Base-by-base conservation (phyloP, 2,888 invertebrate species). In the Notodonta dromedarius region DNA sequence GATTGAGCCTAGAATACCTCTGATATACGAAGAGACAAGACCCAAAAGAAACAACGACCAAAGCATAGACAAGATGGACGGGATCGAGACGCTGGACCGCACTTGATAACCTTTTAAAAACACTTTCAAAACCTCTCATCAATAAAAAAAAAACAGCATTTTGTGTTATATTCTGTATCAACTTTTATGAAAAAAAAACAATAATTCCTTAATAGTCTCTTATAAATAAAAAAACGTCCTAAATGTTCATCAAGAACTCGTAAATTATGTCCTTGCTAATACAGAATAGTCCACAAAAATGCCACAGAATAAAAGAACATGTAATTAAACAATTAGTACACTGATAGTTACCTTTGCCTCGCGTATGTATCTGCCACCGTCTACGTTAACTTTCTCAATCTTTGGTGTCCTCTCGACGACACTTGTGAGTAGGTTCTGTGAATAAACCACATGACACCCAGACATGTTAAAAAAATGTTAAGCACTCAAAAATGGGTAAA, bases 381-480 rank as follows among this genome's bases (percentile, higher is more conserved):
- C 97, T 78, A 97, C 95, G 94, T 99, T 99, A 86, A 99, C 98
- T 86, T 97, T 97, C 91, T 99, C 99, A 85, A 99, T 98, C 89
- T 97, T 97, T 81, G 98, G 97, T 77, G 97, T 98, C 87, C 98
- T 96, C 93, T 99, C 99, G 85, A 98, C 97, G 74, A 98, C 97
- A 87, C 96, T 96, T 85, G 98, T 98, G 92, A 99, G 97, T 89
- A 98, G 95, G 87, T 96, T 97, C 99, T 99, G 94, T 74, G 85
- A 85, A 81, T 72, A 14, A 64, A 79, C 86, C 86, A 86, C 71
- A 94, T 91, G 77, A 86, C 86, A 86, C 84, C 87, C 89, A 59
- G 60, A 35, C 63, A 59, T 74, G 76, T 74, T 73, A 73, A 54
- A 42, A 42, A 56, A 42, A 12, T 16, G 44, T 56, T 24, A 16